Evolutionary conservation across 2,888 invertebrate species (phyloP).

Genomic region (Phorcus lineatus): DNA sequence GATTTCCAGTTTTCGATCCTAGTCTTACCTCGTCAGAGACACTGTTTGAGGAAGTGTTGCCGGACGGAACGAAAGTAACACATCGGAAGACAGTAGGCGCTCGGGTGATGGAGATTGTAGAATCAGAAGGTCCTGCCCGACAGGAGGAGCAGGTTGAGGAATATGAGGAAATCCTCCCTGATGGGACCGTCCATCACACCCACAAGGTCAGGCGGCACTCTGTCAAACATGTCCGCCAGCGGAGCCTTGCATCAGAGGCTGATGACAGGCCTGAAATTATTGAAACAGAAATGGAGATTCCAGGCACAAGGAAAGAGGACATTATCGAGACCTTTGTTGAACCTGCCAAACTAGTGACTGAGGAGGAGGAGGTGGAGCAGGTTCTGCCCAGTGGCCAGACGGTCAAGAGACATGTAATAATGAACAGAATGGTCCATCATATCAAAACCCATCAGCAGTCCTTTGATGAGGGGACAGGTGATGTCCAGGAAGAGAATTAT

Average conservation of each 20-base stretch:
- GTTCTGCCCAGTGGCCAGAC: slow-evolving; percentile 64
- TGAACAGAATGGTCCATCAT: slow-evolving; percentile 66
- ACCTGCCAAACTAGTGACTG: slow-evolving; percentile 51
- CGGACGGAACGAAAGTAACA: slow-evolving; percentile 66
- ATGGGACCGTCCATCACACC: slow-evolving; percentile 64
- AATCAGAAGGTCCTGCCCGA: slow-evolving; percentile 52
- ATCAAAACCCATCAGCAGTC: slow-evolving; percentile 61
- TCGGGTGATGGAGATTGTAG: slow-evolving; percentile 54
- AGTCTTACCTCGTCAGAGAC: slow-evolving; percentile 45
- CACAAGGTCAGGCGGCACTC: slow-evolving; percentile 57
- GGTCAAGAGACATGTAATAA: slow-evolving; percentile 61
- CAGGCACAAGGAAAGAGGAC: slow-evolving; percentile 41
- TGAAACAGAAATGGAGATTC: slow-evolving; percentile 54
- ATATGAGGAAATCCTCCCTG: slow-evolving; percentile 62
- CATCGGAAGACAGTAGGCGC: slow-evolving; percentile 54
- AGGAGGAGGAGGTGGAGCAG: slow-evolving; percentile 62
- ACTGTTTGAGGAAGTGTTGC: slow-evolving; percentile 54
- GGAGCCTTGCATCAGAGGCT: slow-evolving; percentile 48
- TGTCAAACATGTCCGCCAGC: slow-evolving; percentile 53
- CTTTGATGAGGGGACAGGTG: slow-evolving; percentile 54
- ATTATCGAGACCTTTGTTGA: slow-evolving; percentile 58
- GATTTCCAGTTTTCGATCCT: slow-evolving; percentile 65
- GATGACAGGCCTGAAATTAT: slow-evolving; percentile 57
- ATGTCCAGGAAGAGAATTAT: slow-evolving; percentile 52
- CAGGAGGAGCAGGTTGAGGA: slow-evolving; percentile 58